These are phyloP conservation scores for Pseudococcus viburni DNA, from an alignment of 2,888 invertebrate genomes.

Conservation along the genomic window DNA sequence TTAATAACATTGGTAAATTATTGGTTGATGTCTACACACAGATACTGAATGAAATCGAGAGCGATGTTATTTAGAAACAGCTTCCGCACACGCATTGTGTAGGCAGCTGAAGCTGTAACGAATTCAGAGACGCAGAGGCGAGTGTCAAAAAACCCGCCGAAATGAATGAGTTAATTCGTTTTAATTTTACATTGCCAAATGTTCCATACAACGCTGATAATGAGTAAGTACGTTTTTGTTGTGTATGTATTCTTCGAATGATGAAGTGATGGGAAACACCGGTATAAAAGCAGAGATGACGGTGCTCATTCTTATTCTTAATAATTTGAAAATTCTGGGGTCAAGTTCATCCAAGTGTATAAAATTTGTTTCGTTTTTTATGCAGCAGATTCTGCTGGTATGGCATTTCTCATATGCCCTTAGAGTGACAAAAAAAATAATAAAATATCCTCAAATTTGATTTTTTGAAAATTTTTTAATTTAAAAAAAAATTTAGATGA, in stretches of 20 bases:
- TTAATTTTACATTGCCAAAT: neutral
- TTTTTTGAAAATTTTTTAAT: too few species aligned
- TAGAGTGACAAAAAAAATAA: too few species aligned
- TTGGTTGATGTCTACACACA: neutral
- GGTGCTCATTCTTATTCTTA: neutral
- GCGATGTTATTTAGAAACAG: neutral
- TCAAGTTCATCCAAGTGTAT: neutral
- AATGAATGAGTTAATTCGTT: conserved; percentile 16
- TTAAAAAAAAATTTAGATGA: too few species aligned
- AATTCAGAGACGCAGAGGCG: conserved; percentile 4
- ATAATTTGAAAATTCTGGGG: neutral
- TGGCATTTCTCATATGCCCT: too few species aligned
- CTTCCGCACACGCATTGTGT: conserved; percentile 26
- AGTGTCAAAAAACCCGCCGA: neutral
- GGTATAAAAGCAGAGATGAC: neutral
- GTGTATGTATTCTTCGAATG: neutral
- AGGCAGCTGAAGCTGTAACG: neutral
- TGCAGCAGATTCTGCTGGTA: too few species aligned
- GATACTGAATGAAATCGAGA: neutral
- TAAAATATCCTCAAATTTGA: too few species aligned
- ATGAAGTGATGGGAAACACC: neutral
- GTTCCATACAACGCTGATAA: neutral
- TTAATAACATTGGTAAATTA: conserved; percentile 31
- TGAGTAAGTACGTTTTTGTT: neutral
- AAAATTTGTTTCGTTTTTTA: neutral